phyloP scores from a whole-genome alignment of 1,140 invertebrate species.

The Pseudoatta argentina region DNA sequence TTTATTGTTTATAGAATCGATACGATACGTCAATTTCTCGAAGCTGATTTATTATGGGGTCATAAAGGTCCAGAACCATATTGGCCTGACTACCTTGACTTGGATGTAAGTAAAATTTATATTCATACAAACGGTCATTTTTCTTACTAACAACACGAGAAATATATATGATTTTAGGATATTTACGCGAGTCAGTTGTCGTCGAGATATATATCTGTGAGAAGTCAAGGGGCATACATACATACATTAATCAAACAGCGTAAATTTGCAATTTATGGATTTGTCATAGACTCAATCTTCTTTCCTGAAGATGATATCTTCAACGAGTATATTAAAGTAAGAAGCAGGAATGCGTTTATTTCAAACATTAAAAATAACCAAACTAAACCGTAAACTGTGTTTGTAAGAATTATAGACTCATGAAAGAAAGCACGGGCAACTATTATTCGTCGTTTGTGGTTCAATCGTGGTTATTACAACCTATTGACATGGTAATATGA shows the following conservation, averaged over 20 bases:
- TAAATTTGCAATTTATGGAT: constrained; percentile 77
- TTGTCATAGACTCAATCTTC: constrained; percentile 73
- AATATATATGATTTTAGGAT: constrained; percentile 70
- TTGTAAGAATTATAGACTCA: constrained; percentile 77
- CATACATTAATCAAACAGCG: constrained; percentile 64
- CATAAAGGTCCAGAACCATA: constrained; percentile 67
- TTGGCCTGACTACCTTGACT: constrained; percentile 76
- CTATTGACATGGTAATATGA: constrained; percentile 77
- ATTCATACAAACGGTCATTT: neutral
- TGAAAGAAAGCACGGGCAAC: constrained; percentile 72
- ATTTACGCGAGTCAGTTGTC: constrained; percentile 70
- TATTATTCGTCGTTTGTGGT: constrained; percentile 78
- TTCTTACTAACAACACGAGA: neutral
- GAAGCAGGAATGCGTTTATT: neutral
- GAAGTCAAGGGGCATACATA: constrained; percentile 18
- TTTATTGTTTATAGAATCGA: constrained; percentile 78
- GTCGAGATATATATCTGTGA: constrained; percentile 58
- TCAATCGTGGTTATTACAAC: constrained; percentile 79
- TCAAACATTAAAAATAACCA: neutral
- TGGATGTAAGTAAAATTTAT: constrained; percentile 64
- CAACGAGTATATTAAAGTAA: constrained; percentile 75
- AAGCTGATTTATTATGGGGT: constrained; percentile 81
- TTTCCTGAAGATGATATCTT: constrained; percentile 74
- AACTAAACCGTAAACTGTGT: constrained; percentile 6
- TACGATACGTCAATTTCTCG: constrained; percentile 78